A percentile compares a stretch with the other conserved stretches of the same genome.
Evolutionary conservation across 1,140 invertebrate species (phyloP).

Genomic region (Drosophila nannoptera): DNA sequence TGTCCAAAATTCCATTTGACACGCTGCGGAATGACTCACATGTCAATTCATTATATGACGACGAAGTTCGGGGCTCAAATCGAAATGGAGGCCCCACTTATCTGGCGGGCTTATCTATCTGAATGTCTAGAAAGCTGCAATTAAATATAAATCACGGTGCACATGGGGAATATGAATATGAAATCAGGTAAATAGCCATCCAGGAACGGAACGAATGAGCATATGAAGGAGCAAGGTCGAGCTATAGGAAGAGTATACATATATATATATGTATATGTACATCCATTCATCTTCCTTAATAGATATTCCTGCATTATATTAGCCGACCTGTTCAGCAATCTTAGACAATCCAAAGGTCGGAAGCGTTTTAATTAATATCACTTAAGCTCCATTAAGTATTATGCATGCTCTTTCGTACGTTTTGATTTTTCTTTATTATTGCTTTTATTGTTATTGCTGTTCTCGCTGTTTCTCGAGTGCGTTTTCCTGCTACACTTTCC

Average conservation of each 20-base stretch:
- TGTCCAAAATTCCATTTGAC: conserved; percentile 12
- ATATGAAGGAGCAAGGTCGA: no score
- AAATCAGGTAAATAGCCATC: background rate
- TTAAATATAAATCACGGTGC: conserved; percentile 4
- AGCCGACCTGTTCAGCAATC: conserved; percentile 26
- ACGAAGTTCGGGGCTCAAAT: background rate
- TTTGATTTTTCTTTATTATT: conserved; percentile 40
- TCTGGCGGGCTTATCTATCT: conserved; percentile 11
- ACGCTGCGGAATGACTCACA: conserved; percentile 22
- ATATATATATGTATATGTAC: background rate
- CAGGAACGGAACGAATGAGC: background rate
- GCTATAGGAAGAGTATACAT: background rate
- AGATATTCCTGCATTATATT: background rate
- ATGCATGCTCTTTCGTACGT: conserved; percentile 51
- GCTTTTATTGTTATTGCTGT: conserved; percentile 31
- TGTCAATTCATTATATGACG: conserved; percentile 4
- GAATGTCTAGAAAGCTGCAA: background rate
- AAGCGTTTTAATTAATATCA: conserved; percentile 68
- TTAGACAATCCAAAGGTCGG: conserved; percentile 32
- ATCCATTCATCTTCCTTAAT: background rate
- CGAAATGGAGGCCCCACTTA: background rate
- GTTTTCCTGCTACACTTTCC: conserved; percentile 32
- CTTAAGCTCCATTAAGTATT: conserved; percentile 60
- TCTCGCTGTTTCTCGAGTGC: conserved; percentile 23
- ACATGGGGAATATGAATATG: background rate